Percentiles rank a stretch among this genome's conserved stretches.
These are phyloP conservation scores for Nineta flava DNA, from an alignment of 2,888 invertebrate species.

Conservation along the genomic window DNA sequence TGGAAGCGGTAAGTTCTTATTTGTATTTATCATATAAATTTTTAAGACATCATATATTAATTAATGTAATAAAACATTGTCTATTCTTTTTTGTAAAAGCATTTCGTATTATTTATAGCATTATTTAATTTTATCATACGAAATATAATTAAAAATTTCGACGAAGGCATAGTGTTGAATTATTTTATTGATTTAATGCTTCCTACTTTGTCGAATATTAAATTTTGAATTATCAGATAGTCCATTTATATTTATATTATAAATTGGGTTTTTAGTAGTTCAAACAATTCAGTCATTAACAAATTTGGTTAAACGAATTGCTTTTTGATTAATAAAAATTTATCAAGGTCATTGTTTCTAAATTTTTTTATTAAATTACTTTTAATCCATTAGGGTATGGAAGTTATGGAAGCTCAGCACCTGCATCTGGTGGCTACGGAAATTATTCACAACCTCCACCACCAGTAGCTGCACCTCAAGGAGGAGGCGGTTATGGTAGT, in stretches of 20 bases:
- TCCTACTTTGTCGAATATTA: conserved; percentile 2
- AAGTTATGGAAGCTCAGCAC: conserved; percentile 12
- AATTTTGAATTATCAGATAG: neutral
- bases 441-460: conserved; percentile 26
- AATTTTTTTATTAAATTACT: neutral
- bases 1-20: neutral
- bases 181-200: neutral
- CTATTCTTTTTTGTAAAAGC: neutral
- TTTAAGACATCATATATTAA: no score
- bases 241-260: conserved; percentile 1
- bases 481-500: conserved; percentile 4
- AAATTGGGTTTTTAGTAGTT: neutral
- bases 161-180: conserved; percentile 2
- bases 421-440: conserved; percentile 15
- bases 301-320: neutral
- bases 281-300: neutral
- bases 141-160: neutral
- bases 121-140: neutral
- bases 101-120: neutral
- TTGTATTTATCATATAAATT: neutral
- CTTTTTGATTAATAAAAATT: neutral
- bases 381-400: conserved; percentile 13
- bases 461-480: conserved; percentile 6
- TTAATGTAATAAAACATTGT: neutral
- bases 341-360: neutral